These are phyloP conservation scores for Lophius americanus DNA, from an alignment of 2,797 vertebrate genomes.

Conservation along the genomic window DNA sequence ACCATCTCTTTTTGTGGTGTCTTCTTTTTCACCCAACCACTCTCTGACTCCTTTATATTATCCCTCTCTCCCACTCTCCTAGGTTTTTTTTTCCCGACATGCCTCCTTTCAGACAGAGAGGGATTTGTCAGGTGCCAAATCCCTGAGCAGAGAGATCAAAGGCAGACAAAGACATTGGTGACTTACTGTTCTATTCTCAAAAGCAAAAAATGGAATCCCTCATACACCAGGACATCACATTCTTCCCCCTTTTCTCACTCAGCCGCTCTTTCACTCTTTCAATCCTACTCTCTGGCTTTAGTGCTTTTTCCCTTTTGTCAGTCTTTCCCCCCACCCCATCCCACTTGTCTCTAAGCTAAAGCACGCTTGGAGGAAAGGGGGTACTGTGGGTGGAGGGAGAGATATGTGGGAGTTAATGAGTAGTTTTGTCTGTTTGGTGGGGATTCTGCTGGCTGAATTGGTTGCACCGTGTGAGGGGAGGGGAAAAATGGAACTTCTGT, in stretches of 20 bases:
- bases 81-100: slow-evolving; percentile 62
- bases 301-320: slow-evolving; percentile 65
- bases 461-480: slow-evolving; percentile 35
- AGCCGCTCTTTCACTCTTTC: slow-evolving; percentile 75
- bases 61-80: slow-evolving; percentile 43
- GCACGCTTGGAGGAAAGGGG: slow-evolving; percentile 48
- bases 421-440: slow-evolving; percentile 65
- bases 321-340: slow-evolving; percentile 45
- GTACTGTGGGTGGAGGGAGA: slow-evolving; percentile 29
- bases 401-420: slow-evolving; percentile 67
- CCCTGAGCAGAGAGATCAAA: slow-evolving; percentile 76
- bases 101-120: slow-evolving; percentile 71
- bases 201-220: slow-evolving; percentile 77
- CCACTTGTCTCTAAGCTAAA: slow-evolving; percentile 67
- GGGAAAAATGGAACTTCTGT: slow-evolving; percentile 34
- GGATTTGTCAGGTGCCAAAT: slow-evolving; percentile 80
- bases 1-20: slow-evolving; percentile 40
- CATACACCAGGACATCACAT: slow-evolving; percentile 73
- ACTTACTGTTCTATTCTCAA: slow-evolving; percentile 82
- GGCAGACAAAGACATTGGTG: slow-evolving; percentile 77
- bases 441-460: slow-evolving; percentile 57
- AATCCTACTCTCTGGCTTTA: slow-evolving; percentile 68
- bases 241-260: slow-evolving; percentile 67
- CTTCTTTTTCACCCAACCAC: slow-evolving; percentile 25
- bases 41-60: slow-evolving; percentile 35